phyloP scores from a whole-genome alignment of 2,888 invertebrate species.

The Acanthosepion esculentum region DNA sequence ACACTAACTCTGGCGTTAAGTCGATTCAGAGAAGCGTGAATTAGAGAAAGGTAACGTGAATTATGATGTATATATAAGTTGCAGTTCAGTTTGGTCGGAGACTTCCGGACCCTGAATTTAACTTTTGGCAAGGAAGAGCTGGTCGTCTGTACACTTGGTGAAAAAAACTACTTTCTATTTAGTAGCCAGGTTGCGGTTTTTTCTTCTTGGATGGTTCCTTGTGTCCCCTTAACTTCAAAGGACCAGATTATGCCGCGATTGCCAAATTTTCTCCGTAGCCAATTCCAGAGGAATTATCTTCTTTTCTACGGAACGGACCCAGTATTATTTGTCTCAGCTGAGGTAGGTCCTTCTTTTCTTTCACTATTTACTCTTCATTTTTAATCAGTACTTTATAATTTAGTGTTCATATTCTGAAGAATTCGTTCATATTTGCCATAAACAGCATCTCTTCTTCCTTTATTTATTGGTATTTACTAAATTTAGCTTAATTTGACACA shows the following conservation, averaged over 20 bases:
- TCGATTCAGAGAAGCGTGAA: background rate
- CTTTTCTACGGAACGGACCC: conserved; percentile 44
- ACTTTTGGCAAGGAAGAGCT: background rate
- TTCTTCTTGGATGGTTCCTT: background rate
- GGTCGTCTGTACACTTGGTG: background rate
- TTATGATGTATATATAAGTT: background rate
- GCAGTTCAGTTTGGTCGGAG: background rate
- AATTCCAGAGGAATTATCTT: conserved; percentile 37
- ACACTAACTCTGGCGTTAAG: background rate
- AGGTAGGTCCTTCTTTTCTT: background rate
- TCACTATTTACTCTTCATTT: background rate
- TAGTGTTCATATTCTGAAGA: too few relatives aligned
- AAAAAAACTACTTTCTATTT: background rate
- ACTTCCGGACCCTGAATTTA: background rate
- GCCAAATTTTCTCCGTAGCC: conserved; percentile 36
- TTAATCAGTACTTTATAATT: too few relatives aligned
- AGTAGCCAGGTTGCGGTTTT: background rate
- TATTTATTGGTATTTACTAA: background rate
- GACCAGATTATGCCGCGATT: conserved; percentile 39
- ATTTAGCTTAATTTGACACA: background rate
- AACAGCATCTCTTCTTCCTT: too few relatives aligned
- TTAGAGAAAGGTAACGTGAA: background rate
- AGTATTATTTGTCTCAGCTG: conserved; percentile 38
- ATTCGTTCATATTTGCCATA: too few relatives aligned
- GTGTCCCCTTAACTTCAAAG: background rate